Percentiles rank a stretch among this genome's conserved stretches.
These are phyloP conservation scores for Lagopus muta DNA, from an alignment of 2,113 vertebrate species.

Conservation along the genomic window DNA sequence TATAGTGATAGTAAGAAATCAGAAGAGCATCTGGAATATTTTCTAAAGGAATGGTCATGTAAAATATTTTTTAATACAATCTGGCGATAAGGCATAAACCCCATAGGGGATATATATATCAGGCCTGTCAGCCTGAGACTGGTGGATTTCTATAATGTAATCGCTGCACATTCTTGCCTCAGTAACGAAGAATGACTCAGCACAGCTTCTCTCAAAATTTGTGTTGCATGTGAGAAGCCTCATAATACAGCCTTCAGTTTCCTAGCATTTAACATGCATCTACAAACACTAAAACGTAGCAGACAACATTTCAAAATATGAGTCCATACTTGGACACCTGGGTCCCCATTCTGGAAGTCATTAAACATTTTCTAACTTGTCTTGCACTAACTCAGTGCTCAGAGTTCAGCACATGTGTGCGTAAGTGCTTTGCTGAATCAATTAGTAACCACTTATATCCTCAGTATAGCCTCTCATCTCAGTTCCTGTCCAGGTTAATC, in stretches of 20 bases:
- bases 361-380: not conserved
- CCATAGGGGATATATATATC: not conserved
- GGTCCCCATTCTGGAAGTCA: not conserved
- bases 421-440: not conserved
- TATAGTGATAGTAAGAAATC: not conserved
- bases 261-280: not conserved
- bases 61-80: not conserved
- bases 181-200: not conserved
- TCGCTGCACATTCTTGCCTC: not conserved
- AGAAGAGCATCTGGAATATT: not conserved
- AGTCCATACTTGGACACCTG: not conserved
- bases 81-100: not conserved
- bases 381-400: not conserved
- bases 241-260: not conserved
- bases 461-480: not conserved
- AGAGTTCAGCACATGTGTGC: not conserved
- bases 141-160: slow-evolving; percentile 9
- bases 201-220: not conserved
- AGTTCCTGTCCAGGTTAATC: not conserved
- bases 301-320: not conserved
- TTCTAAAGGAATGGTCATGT: not conserved
- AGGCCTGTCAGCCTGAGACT: not conserved
- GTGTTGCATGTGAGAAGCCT: not conserved
- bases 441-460: not conserved
- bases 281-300: not conserved